Percentiles rank a stretch among this genome's conserved stretches.
Evolutionary conservation across 2,797 vertebrate species (phyloP).

Genomic region (Distichodus sexfasciatus): DNA sequence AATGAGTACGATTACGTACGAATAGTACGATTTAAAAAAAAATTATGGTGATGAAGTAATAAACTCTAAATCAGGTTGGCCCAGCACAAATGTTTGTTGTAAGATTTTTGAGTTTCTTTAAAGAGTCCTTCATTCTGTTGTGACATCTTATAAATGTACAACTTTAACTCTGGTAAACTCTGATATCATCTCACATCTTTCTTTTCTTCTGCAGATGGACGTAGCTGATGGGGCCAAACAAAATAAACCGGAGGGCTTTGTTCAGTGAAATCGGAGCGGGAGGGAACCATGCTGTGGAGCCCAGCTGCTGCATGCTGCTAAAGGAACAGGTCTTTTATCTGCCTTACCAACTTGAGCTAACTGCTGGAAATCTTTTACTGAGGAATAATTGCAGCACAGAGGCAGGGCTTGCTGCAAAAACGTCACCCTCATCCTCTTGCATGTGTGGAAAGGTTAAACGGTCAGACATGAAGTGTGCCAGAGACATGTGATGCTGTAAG

Average conservation of each 20-base stretch:
- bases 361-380: constrained; percentile 6
- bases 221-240: constrained; percentile 30
- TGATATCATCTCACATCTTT: constrained; percentile 23
- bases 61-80: too few species aligned
- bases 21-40: too few species aligned
- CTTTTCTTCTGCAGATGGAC: constrained; percentile 43
- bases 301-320: constrained; percentile 24
- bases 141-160: not conserved
- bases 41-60: too few species aligned
- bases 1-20: too few species aligned
- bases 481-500: constrained; percentile 25
- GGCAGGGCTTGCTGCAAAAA: not conserved
- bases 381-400: constrained; percentile 17
- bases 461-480: constrained; percentile 27
- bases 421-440: not conserved
- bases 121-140: too few species aligned
- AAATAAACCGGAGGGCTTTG: constrained; percentile 28
- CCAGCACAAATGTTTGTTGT: too few species aligned
- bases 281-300: constrained; percentile 10
- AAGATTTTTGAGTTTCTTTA: too few species aligned
- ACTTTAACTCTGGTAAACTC: not conserved
- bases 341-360: not conserved
- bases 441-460: not conserved
- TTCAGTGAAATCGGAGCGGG: constrained; percentile 30
- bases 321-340: constrained; percentile 7